Base-by-base conservation (phyloP, 1,140 invertebrate genomes). In the Heliothis subflexa region DNA sequence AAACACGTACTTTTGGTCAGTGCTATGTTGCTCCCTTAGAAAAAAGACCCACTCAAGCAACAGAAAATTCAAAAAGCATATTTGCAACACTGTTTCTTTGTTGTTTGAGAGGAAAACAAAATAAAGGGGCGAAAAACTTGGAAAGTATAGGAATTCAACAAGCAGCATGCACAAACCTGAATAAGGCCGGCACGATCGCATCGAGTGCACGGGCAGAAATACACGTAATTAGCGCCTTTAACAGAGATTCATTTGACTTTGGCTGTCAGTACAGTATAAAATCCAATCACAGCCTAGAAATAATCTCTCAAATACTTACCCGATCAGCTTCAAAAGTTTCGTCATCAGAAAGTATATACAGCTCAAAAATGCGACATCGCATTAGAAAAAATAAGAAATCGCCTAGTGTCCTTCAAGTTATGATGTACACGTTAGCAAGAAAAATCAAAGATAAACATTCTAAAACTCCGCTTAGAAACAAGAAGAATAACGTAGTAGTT, bases 231-330 rank as follows among this genome's bases (percentile, higher is more conserved):
- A 54, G 16, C 49, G 28, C 66, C 3, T 25, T 50, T 13, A 50
- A 62, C 14, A 33, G 3, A n/a, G 13, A 21, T 18, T 71, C n/a
- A n/a, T 55, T 61, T 16, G 81, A 86, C 59, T 86, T 84, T 70
- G 47, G 71, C 10, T 83, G 83, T 66, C 86, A 85, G 21, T 76
- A 79, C 55, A 84, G 77, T 50, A 14, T 77, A 18, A 79, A 82
- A 18, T 88, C 86, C 0, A 84, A 80, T 61, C 79, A 84, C n/a
- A 87, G 86, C 45, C 49, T 85, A 13, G 85, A 87, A 72, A 86
- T 86, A 16, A 78, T 81, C 12, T 86, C 85, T 12, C 84, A 87
- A 25, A 28, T 80, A 74, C 52, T 90, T 28, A 83, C 81, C 12
- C 76, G 57, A 72, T 86, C 88, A 3, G 11, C 62, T 10, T 88